phyloP scores from a whole-genome alignment of 2,888 invertebrate genomes.

The Acrobasis repandana region DNA sequence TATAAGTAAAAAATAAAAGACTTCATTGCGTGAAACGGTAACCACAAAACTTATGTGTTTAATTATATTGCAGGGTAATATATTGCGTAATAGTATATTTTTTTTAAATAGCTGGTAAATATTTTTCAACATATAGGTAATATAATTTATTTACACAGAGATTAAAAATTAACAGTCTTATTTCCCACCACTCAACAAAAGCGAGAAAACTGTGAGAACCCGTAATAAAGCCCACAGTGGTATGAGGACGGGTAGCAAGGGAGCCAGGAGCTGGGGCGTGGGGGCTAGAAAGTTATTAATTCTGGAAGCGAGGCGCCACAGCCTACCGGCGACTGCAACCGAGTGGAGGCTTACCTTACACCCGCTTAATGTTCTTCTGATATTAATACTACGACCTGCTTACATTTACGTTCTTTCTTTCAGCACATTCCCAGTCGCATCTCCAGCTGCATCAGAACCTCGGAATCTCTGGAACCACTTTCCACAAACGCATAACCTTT shows the following conservation, averaged over 20 bases:
- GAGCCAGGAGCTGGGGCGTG: slow-evolving; percentile 41
- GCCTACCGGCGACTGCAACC: slow-evolving; percentile 77
- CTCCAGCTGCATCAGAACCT: too few relatives aligned
- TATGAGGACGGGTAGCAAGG: slow-evolving; percentile 45
- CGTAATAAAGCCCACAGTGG: slow-evolving; percentile 43
- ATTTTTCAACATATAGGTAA: too few relatives aligned
- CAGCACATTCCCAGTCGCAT: too few relatives aligned
- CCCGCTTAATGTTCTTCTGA: slow-evolving; percentile 73
- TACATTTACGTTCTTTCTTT: slow-evolving; percentile 5
- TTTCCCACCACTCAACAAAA: neutral
- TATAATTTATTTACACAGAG: slow-evolving; percentile 1
- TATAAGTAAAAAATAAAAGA: too few relatives aligned
- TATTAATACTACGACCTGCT: slow-evolving; percentile 59
- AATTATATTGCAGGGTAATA: too few relatives aligned
- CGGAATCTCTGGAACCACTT: too few relatives aligned
- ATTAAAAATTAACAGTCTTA: neutral
- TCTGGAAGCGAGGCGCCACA: slow-evolving; percentile 78
- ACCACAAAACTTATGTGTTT: too few relatives aligned
- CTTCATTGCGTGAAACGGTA: too few relatives aligned
- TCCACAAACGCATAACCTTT: too few relatives aligned
- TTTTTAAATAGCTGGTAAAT: too few relatives aligned
- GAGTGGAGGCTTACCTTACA: slow-evolving; percentile 74
- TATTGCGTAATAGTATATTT: too few relatives aligned
- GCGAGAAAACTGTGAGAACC: slow-evolving; percentile 11
- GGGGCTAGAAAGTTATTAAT: slow-evolving; percentile 79